A percentile compares a stretch with the other conserved stretches of the same genome.
phyloP scores from a whole-genome alignment of 2,113 vertebrate species.

The Pogona vitticeps region DNA sequence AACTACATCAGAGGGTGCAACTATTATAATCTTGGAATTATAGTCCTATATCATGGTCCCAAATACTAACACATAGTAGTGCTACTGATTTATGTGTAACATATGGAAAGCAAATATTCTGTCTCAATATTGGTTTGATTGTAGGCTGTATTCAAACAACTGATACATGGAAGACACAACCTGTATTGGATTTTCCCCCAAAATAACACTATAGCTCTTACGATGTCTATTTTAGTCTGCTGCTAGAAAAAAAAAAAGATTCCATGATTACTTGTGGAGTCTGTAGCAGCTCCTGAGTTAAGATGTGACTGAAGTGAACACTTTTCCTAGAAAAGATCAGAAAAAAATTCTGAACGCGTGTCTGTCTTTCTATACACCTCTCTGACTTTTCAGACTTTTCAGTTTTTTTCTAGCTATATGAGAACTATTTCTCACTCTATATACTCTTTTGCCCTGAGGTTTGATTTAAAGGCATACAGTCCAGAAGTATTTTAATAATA shows the following conservation, averaged over 20 bases:
- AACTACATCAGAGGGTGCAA: too few relatives aligned
- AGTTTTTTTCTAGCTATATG: neutral
- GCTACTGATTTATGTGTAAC: neutral
- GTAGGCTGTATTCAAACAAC: neutral
- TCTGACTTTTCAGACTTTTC: neutral
- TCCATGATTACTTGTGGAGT: too few relatives aligned
- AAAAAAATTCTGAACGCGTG: neutral
- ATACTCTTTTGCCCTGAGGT: neutral
- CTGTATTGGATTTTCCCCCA: neutral
- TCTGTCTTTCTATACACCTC: neutral
- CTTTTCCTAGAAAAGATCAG: neutral
- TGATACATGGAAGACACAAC: neutral
- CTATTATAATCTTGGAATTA: too few relatives aligned
- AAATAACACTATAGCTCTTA: neutral
- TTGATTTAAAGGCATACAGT: neutral
- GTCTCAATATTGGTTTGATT: too few relatives aligned
- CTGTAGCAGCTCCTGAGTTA: neutral
- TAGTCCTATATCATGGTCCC: too few relatives aligned
- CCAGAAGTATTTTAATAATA: neutral
- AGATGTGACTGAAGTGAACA: neutral
- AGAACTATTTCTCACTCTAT: neutral
- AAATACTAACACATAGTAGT: neutral
- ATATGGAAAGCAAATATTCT: too few relatives aligned
- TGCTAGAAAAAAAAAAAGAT: neutral
- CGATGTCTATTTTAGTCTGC: neutral